phyloP scores from a whole-genome alignment of 2,113 vertebrate genomes.

The Antechinus flavipes region DNA sequence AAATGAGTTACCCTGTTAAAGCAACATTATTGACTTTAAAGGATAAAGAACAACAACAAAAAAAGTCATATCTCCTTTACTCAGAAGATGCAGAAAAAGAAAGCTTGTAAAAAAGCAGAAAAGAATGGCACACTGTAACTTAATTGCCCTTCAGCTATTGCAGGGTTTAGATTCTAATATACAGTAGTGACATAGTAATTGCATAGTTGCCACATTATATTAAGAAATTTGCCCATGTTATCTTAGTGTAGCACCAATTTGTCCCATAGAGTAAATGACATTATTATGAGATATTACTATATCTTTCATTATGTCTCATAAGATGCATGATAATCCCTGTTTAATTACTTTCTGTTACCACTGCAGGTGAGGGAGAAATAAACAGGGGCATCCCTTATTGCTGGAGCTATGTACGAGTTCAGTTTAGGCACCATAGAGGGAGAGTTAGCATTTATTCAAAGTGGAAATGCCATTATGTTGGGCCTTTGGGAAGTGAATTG shows the following conservation, averaged over 20 bases:
- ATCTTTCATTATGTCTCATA: not conserved
- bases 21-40: not conserved
- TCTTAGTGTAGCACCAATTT: not conserved
- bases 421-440: not conserved
- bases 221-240: not conserved
- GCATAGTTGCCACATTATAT: not conserved
- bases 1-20: slow-evolving; percentile 2
- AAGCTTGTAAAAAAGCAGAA: not conserved
- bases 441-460: not conserved
- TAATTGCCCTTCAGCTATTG: not conserved
- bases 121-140: not conserved
- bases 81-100: not conserved
- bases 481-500: not conserved
- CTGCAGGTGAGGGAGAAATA: not conserved
- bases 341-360: slow-evolving; percentile 6
- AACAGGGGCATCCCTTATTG: not conserved
- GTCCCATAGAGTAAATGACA: not conserved
- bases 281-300: accelerated
- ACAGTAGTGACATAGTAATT: not conserved
- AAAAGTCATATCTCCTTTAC: not conserved
- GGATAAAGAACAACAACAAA: not conserved
- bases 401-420: not conserved
- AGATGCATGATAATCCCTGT: not conserved
- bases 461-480: not conserved
- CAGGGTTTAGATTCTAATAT: not conserved